Evolutionary conservation across 2,113 vertebrate species (phyloP), one percentile per base, ranked within the genome.

Genomic region (Plecotus auritus): DNA sequence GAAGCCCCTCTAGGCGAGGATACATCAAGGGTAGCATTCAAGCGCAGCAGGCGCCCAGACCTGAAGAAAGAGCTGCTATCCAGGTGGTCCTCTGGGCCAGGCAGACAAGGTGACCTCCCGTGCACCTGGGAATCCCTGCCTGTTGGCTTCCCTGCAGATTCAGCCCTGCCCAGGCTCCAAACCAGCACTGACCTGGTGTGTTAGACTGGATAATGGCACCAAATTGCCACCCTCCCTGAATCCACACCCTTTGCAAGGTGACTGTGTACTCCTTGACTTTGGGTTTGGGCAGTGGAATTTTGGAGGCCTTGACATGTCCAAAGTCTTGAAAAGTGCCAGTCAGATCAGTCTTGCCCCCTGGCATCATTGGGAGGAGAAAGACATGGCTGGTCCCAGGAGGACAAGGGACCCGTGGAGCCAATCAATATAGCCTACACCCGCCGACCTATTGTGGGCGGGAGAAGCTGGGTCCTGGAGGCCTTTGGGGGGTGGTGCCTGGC

Each of bases 61-160:
- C 14, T 1, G 22, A 37, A 59, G 42, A 37, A 54, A 61, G 45
- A 59, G 51, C 26, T 77, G 12, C 51, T 26, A 9, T 9, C 59
- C 11, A 40, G 81, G 70, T 16, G 9, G 23, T 22, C 12, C 11
- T 20, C 49, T 30, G 1, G 26, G 30, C 10, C 23, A 93, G 61
- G 54, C 20, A 56, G 85, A 35, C 23, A 6, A 61, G 74, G 28
- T 82, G 69, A 45, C 17, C 17, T 42, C 7, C 40, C 0, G 5
- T 59, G 5, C 1, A 28, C 1, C 1, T 4, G 5, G 4, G 67
- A 70, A n/a, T 12, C 2, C 45, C 37, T 59, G 28, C 8, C 16
- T 18, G 7, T 20, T 40, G 8, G 81, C 16, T 69, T 13, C 35
- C 66, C 37, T 67, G 9, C 32, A 49, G 54, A 9, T 7, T 32